Evolutionary conservation across 1,140 invertebrate species (phyloP).

Genomic region (Heterodera carotae): DNA sequence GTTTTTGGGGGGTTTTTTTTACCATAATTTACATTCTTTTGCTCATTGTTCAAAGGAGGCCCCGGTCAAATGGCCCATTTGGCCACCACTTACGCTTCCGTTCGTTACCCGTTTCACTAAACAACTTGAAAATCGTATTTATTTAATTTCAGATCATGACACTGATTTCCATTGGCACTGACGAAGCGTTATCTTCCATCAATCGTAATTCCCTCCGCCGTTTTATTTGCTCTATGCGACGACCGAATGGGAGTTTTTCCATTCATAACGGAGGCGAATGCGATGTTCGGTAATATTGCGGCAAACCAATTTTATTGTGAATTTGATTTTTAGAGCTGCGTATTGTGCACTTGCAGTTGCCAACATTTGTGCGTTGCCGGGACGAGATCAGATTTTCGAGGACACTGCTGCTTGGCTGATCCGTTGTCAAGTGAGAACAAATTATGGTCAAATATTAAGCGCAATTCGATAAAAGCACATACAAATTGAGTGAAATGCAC

Average conservation of each 20-base stretch:
- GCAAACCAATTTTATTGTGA: background rate
- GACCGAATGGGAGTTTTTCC: slow-evolving; percentile 84
- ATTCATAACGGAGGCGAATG: slow-evolving; percentile 84
- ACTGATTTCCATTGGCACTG: slow-evolving; percentile 82
- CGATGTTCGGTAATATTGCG: slow-evolving; percentile 73
- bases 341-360: slow-evolving; percentile 87
- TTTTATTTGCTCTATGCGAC: slow-evolving; percentile 75
- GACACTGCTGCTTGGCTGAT: slow-evolving; percentile 81
- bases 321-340: slow-evolving; percentile 71
- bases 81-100: slow-evolving; percentile 92
- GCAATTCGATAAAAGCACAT: no score
- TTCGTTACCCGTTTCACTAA: background rate
- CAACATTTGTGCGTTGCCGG: slow-evolving; percentile 22
- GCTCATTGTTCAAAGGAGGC: slow-evolving; percentile 71
- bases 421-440: slow-evolving; percentile 60
- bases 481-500: no score
- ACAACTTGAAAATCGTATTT: background rate
- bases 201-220: slow-evolving; percentile 72
- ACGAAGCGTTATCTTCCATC: slow-evolving; percentile 82
- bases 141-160: slow-evolving; percentile 73
- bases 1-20: slow-evolving; percentile 5
- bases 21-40: background rate
- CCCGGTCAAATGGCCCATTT: slow-evolving; percentile 87
- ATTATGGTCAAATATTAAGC: no score
- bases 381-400: slow-evolving; percentile 43